These are phyloP conservation scores for Semotilus atromaculatus DNA, from an alignment of 2,797 vertebrate species.

Conservation along the genomic window DNA sequence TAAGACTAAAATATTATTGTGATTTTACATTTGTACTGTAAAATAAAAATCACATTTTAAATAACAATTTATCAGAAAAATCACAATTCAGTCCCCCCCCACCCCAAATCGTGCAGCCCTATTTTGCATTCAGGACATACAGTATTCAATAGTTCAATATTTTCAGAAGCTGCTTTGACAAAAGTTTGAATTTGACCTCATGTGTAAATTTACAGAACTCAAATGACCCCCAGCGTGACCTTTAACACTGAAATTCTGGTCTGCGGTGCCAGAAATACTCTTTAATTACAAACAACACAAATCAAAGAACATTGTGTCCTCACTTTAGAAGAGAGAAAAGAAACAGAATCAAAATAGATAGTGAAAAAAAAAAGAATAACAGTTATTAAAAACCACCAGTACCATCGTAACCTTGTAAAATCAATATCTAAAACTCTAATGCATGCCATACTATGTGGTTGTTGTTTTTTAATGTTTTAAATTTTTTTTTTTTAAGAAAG, in stretches of 20 bases:
- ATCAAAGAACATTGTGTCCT: conserved; percentile 81
- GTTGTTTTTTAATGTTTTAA: conserved; percentile 48
- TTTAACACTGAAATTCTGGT: conserved; percentile 51
- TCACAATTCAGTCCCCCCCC: not conserved
- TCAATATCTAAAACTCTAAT: conserved; percentile 74
- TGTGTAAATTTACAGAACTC: conserved; percentile 56
- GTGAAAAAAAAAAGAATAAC: conserved; percentile 66
- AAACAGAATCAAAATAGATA: conserved; percentile 68
- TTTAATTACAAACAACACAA: conserved; percentile 80
- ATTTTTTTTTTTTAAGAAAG: conserved; percentile 62
- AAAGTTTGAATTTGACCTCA: conserved; percentile 64
- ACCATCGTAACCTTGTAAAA: conserved; percentile 78
- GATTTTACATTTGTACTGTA: not conserved
- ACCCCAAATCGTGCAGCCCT: not conserved
- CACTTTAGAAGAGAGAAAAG: conserved; percentile 63
- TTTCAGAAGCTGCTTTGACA: conserved; percentile 21
- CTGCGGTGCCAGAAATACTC: conserved; percentile 77
- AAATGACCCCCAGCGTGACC: conserved; percentile 27
- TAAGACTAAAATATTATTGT: not conserved
- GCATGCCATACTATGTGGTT: conserved; percentile 82
- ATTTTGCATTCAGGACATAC: conserved; percentile 7
- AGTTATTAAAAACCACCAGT: conserved; percentile 78
- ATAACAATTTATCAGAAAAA: not conserved
- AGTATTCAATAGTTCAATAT: conserved; percentile 1
- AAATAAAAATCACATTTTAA: not conserved